phyloP scores from a whole-genome alignment of 1,140 invertebrate genomes.

The Diploscapter pachys region DNA sequence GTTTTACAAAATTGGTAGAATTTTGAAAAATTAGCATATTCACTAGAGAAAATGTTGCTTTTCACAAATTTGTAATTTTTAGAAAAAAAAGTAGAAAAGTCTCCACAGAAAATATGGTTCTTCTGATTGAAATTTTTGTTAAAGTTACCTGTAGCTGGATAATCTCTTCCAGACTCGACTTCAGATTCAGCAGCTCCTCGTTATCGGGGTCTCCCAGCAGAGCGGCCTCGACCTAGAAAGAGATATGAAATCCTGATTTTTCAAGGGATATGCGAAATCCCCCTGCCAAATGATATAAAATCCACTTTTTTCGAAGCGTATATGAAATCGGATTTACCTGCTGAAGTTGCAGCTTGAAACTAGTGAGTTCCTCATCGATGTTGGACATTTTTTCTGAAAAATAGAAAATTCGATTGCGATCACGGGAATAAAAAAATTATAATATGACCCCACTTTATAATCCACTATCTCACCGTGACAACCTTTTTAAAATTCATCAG shows the following conservation, averaged over 20 bases:
- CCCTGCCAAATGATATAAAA: too few relatives aligned
- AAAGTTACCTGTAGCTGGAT: slow-evolving; percentile 18
- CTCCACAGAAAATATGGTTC: neutral
- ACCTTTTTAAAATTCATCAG: too few relatives aligned
- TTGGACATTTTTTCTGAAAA: slow-evolving; percentile 1
- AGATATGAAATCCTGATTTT: too few relatives aligned
- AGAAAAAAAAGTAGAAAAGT: neutral
- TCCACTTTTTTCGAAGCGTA: too few relatives aligned
- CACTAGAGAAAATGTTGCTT: neutral
- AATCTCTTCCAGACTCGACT: slow-evolving; percentile 23
- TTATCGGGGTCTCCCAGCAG: slow-evolving; percentile 31
- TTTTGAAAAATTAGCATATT: slow-evolving; percentile 20
- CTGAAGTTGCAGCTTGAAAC: slow-evolving; percentile 30
- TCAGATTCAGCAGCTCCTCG: slow-evolving; percentile 23
- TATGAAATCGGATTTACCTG: neutral
- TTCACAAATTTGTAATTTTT: slow-evolving; percentile 19
- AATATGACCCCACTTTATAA: too few relatives aligned
- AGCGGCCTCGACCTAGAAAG: slow-evolving; percentile 12
- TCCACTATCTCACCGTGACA: too few relatives aligned
- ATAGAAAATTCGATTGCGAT: neutral
- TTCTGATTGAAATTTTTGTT: neutral
- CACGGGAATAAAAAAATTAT: too few relatives aligned
- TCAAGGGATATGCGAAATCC: too few relatives aligned
- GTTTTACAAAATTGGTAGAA: neutral
- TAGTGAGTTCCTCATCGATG: slow-evolving; percentile 30